phyloP scores from a whole-genome alignment of 2,113 vertebrate species.

The Calypte anna region DNA sequence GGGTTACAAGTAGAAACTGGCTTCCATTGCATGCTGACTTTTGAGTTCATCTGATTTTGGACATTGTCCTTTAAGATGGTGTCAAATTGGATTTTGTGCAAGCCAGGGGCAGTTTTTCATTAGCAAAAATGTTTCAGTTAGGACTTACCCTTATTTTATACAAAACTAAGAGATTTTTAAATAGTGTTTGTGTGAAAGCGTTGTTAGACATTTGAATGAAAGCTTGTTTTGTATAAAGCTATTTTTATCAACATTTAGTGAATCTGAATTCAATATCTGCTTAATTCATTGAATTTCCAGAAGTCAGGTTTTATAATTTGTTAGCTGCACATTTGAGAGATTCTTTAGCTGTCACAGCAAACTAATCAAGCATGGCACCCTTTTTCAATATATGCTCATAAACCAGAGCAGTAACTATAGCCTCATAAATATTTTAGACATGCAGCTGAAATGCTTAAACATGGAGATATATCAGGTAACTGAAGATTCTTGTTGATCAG shows the following conservation, averaged over 20 bases:
- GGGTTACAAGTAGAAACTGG: background rate
- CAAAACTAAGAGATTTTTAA: background rate
- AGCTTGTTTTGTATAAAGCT: background rate
- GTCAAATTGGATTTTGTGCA: background rate
- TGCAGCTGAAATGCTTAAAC: constrained; percentile 24
- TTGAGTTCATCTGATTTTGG: background rate
- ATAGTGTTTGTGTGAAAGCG: background rate
- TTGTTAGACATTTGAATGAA: background rate
- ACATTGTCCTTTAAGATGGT: background rate
- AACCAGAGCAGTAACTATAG: background rate
- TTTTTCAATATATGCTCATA: background rate
- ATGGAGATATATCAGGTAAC: background rate
- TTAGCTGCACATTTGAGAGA: constrained; percentile 10
- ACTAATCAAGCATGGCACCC: constrained; percentile 4
- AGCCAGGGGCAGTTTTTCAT: background rate
- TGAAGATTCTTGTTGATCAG: background rate
- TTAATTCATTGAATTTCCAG: constrained; percentile 33
- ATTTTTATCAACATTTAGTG: background rate
- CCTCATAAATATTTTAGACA: constrained; percentile 32
- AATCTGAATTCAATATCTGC: constrained; percentile 13
- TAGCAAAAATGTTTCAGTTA: background rate
- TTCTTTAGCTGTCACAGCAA: constrained; percentile 35
- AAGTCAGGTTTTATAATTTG: constrained; percentile 31
- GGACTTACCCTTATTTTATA: background rate
- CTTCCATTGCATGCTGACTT: background rate